Evolutionary conservation across 1,140 invertebrate genomes (phyloP).

Genomic region (Tetraneura akinire): DNA sequence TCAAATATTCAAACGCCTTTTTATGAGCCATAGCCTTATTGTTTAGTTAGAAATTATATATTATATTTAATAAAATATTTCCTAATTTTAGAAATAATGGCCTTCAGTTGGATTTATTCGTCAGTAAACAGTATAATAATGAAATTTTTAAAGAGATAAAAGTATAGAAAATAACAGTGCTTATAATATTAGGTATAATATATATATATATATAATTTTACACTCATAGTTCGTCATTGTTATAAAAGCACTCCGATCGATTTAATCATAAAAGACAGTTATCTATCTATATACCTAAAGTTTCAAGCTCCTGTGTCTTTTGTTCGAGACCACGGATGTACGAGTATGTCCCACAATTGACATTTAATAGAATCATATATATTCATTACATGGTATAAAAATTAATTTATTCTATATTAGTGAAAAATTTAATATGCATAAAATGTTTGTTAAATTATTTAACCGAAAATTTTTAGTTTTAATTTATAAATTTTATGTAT

Average conservation of each 20-base stretch:
- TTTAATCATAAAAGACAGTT: background rate
- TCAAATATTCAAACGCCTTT: background rate
- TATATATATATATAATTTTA: slow-evolving; percentile 4
- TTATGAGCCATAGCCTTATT: too few relatives aligned
- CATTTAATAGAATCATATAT: too few relatives aligned
- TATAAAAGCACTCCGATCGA: background rate
- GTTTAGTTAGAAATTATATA: background rate
- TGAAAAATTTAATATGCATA: too few relatives aligned
- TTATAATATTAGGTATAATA: too few relatives aligned
- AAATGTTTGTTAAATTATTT: too few relatives aligned
- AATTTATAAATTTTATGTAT: too few relatives aligned
- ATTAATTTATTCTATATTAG: too few relatives aligned
- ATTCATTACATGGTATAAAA: too few relatives aligned
- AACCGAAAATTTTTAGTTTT: too few relatives aligned
- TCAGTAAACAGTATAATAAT: background rate
- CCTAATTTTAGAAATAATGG: slow-evolving; percentile 8
- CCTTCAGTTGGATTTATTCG: background rate
- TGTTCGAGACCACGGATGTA: background rate
- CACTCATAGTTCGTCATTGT: background rate
- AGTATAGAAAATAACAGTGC: background rate
- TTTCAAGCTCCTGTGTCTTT: background rate
- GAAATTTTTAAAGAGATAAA: background rate
- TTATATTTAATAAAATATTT: background rate
- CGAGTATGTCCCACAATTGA: too few relatives aligned
- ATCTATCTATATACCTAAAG: too few relatives aligned